A percentile compares a stretch with the other conserved stretches of the same genome.
Evolutionary conservation across 2,797 vertebrate species (phyloP).

Genomic region (Pyrrhura leucotis): DNA sequence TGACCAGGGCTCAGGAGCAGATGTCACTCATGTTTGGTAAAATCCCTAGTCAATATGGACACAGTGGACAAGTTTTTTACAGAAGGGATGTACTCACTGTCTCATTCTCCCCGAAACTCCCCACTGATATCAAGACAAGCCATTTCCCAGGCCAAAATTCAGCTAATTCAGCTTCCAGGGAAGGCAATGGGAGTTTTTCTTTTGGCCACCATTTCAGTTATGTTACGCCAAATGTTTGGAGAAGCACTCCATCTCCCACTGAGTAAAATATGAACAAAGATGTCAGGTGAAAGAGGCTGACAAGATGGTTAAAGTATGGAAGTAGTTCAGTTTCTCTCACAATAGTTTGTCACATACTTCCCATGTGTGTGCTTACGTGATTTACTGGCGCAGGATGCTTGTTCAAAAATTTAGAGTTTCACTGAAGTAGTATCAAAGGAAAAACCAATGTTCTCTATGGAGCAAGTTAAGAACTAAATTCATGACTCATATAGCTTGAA

Average conservation of each 20-base stretch:
- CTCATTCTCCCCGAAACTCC: neutral
- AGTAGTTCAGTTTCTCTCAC: neutral
- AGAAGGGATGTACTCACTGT: neutral
- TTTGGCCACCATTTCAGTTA: neutral
- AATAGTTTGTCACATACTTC: rapidly evolving
- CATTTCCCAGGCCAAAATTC: neutral
- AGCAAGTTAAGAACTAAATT: neutral
- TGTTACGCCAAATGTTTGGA: neutral
- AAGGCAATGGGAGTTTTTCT: neutral
- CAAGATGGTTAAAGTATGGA: neutral
- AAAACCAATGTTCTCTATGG: neutral
- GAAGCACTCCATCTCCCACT: neutral
- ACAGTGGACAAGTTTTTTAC: rapidly evolving
- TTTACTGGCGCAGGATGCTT: neutral
- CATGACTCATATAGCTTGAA: neutral
- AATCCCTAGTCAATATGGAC: neutral
- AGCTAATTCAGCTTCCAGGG: neutral
- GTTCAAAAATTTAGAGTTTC: neutral
- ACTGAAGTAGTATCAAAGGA: neutral
- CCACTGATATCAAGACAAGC: neutral
- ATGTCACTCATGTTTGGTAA: neutral
- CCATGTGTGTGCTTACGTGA: neutral
- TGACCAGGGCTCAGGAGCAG: neutral
- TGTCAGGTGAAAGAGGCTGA: neutral
- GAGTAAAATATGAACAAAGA: neutral